Evolutionary conservation across 2,113 vertebrate species (phyloP), one percentile per base, ranked within the genome.

Genomic region (Psephotus haematonotus): DNA sequence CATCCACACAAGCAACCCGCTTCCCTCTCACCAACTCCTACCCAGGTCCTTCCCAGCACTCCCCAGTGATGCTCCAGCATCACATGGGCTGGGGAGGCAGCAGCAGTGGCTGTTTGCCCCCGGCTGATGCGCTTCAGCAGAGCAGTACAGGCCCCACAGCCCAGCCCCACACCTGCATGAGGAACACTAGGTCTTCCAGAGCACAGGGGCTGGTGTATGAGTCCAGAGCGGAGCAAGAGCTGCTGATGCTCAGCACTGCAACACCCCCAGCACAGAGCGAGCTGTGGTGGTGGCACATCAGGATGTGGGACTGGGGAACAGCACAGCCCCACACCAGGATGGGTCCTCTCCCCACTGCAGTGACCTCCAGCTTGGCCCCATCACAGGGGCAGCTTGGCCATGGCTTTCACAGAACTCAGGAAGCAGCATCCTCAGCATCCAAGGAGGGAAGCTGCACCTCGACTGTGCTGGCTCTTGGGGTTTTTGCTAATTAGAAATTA

Each of bases 291-390:
- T 27, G 59, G 28, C 27, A 33, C 2, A 37, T 22, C 13, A 39
- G 41, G 53, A 84, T 1, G 0, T 0, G 0, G 29, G 10, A 62
- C 5, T 1, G 0, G 31, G 74, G 60, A 28, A 50, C 2, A 4
- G 49, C 33, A 53, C 15, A 39, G n/a, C 17, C 24, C 27, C 27
- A 68, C 13, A 8, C 6, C 22, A 3, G 0, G 11, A 12, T 17
- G 3, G n/a, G 19, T 15, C 31, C 50, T 35, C 8, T 60, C 23
- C 22, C 63, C 59, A n/a, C 55, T 29, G 71, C 68, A 52, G 16
- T 29, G 41, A 57, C 35, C 24, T 74, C n/a, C 31, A 8, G 2
- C 31, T 13, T 39, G 29, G 59, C 22, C 39, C 47, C 27, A 22
- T 15, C 0, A 3, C 60, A n/a, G 35, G 1, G 79, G 46, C 49